Evolutionary conservation across 1,140 invertebrate genomes (phyloP), one percentile per base, ranked within the genome.

Genomic region (Hycleus phaleratus): DNA sequence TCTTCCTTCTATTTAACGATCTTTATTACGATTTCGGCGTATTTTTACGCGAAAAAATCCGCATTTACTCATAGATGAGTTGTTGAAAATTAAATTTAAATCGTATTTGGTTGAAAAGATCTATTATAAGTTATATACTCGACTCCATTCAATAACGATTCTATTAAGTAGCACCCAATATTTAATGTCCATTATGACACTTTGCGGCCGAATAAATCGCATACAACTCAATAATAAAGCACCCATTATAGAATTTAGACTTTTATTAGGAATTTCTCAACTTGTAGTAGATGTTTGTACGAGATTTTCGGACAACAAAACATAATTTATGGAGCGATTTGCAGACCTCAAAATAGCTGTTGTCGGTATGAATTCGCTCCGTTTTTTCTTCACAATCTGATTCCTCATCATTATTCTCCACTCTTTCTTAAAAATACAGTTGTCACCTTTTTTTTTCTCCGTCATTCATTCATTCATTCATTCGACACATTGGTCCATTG

Each of bases 281-380:
- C 1, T 32, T 32, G 32, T 32, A 32, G 4, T 32, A 18, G 18
- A 32, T 32, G 32, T 32, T 32, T 32, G 32, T 32, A 32, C 32
- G 32, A 32, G 32, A 32, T 32, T 32, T 32, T 32, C 7, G 39
- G 44, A 9, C 24, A 26, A 53, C 51, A 53, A 53, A 53, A 53
- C 51, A 53, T 53, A 53, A 53, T 53, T 53, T 53, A 53, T 53
- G 51, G 44, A 46, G 32, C 51, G 51, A 53, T 53, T 53, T 53
- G 51, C 51, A 32, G 51, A 53, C 51, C 51, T 53, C 51, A 53
- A 53, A 53, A 46, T 42, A 42, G 42, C 51, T 45, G 46, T 45
- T 46, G 46, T 53, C 10, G 38, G 26, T 43, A 52, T 52, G 51
- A 53, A 53, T 32, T 53, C 51, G 51, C 51, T 46, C 51, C 46